Conservation (phyloP, 2,888 invertebrate species). For the Julus scandinavius region DNA sequence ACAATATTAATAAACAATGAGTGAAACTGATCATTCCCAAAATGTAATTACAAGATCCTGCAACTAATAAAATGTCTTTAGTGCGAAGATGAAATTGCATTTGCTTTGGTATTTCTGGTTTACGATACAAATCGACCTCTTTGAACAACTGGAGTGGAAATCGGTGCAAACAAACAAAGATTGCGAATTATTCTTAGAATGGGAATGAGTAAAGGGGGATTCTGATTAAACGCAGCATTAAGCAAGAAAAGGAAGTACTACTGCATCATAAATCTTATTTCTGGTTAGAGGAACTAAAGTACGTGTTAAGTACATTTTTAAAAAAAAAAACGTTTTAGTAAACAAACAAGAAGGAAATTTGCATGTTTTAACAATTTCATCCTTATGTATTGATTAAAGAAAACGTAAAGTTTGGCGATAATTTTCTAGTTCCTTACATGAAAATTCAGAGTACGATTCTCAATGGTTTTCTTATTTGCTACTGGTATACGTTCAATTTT, state of each 20-base stretch:
- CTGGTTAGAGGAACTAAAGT: background rate
- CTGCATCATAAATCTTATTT: background rate
- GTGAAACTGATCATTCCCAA: background rate
- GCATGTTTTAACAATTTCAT: too few relatives aligned
- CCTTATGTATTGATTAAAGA: too few relatives aligned
- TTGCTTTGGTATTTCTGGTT: conserved; percentile 14
- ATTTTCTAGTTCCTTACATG: too few relatives aligned
- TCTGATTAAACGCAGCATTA: background rate
- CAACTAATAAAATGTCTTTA: background rate
- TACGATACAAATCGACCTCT: background rate
- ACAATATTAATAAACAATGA: background rate
- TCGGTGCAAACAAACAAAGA: background rate
- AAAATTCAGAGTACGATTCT: too few relatives aligned
- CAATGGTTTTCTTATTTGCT: too few relatives aligned
- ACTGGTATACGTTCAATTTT: too few relatives aligned
- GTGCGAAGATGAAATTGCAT: background rate
- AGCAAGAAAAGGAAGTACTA: background rate
- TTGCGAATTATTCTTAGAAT: background rate
- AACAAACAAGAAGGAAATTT: too few relatives aligned
- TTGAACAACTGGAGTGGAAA: conserved; percentile 16
- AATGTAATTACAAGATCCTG: background rate
- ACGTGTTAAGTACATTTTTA: background rate
- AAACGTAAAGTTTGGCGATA: too few relatives aligned
- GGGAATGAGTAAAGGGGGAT: background rate
- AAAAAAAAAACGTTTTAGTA: too few relatives aligned